Evolutionary conservation across 2,797 vertebrate genomes (phyloP).

Genomic region (Arctocebus calabarensis): DNA sequence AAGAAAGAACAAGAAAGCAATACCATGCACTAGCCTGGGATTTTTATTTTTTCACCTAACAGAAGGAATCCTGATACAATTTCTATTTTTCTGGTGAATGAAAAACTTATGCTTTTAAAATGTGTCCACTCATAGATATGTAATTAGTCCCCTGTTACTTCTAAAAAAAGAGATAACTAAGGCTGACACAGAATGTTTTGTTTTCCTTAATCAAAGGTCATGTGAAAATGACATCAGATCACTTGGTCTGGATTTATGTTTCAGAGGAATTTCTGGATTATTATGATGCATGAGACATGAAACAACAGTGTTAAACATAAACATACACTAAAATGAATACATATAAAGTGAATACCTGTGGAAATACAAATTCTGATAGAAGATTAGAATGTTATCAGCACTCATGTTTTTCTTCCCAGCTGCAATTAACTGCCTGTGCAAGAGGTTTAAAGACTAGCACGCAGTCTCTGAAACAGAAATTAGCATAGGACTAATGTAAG

Average conservation of each 20-base stretch:
- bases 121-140: background rate
- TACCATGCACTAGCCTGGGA: background rate
- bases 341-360: background rate
- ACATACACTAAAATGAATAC: background rate
- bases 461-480: background rate
- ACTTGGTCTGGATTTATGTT: background rate
- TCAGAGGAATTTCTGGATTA: constrained; percentile 29
- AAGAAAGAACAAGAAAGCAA: background rate
- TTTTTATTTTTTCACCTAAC: background rate
- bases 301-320: background rate
- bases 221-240: background rate
- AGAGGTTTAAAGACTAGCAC: background rate
- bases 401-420: background rate
- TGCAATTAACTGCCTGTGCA: background rate
- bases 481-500: background rate
- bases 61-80: background rate
- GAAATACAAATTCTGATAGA: background rate
- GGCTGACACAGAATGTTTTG: background rate
- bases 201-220: background rate
- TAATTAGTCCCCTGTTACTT: background rate
- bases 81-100: background rate
- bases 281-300: background rate
- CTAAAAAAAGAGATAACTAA: background rate
- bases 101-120: background rate
- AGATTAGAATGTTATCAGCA: background rate